phyloP scores from a whole-genome alignment of 2,113 vertebrate species.

The Melanocharis versteri region DNA sequence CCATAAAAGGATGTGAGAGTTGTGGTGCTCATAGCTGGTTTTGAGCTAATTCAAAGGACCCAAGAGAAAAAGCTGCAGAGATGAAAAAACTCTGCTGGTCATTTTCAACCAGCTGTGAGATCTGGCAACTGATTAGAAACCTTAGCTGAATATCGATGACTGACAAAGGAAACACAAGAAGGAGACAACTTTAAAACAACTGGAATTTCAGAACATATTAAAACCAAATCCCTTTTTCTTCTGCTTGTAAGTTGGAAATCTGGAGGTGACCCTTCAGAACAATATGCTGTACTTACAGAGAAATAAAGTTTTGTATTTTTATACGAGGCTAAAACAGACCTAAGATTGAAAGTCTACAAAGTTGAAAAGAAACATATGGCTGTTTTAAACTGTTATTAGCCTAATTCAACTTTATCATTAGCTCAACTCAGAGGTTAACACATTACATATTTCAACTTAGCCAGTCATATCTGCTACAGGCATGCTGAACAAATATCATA shows the following conservation, averaged over 20 bases:
- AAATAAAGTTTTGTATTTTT: background rate
- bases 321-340: background rate
- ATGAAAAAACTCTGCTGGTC: background rate
- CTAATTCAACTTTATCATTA: slow-evolving; percentile 47
- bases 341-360: background rate
- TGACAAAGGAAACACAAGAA: background rate
- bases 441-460: slow-evolving; percentile 36
- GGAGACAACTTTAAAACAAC: background rate
- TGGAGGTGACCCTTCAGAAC: background rate
- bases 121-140: background rate
- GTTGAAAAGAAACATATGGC: slow-evolving; percentile 32
- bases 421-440: slow-evolving; percentile 40
- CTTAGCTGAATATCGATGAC: background rate
- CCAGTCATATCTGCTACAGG: slow-evolving; percentile 10
- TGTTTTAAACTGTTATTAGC: slow-evolving; percentile 23
- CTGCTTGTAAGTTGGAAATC: background rate
- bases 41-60: background rate
- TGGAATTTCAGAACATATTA: background rate
- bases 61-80: background rate
- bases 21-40: background rate
- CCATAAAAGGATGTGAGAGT: background rate
- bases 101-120: background rate
- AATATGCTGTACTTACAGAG: background rate
- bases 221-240: background rate
- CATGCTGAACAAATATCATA: slow-evolving; percentile 37